Conservation (phyloP, 1,140 invertebrate genomes). For the Plutomurus gul region DNA sequence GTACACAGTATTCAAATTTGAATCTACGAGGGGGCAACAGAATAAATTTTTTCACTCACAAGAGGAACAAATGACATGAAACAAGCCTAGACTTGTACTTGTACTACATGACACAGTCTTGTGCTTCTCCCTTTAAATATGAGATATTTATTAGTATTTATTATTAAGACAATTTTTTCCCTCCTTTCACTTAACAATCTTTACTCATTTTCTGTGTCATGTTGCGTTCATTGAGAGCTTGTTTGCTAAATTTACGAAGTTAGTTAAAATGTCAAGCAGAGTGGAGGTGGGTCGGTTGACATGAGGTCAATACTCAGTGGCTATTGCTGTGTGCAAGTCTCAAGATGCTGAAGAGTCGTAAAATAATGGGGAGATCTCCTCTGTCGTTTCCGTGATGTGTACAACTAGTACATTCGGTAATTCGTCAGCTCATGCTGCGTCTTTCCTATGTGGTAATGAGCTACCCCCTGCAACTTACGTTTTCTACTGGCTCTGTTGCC, state of each 20-base stretch:
- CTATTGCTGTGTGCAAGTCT: background rate
- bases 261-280: slow-evolving; percentile 24
- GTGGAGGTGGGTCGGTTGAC: background rate
- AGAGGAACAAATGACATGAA: slow-evolving; percentile 9
- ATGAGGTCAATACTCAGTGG: slow-evolving; percentile 21
- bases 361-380: slow-evolving; percentile 1
- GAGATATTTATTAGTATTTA: slow-evolving; percentile 14
- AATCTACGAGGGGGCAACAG: slow-evolving; percentile 2
- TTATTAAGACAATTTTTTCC: slow-evolving; percentile 22
- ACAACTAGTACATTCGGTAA: slow-evolving; percentile 45
- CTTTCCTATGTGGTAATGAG: slow-evolving; percentile 51
- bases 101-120: background rate
- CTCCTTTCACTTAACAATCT: too few relatives aligned
- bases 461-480: slow-evolving; percentile 29
- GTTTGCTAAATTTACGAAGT: background rate
- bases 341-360: background rate
- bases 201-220: too few relatives aligned
- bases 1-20: background rate
- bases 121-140: background rate
- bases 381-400: slow-evolving; percentile 38
- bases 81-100: too few relatives aligned
- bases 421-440: slow-evolving; percentile 47
- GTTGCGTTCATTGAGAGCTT: too few relatives aligned
- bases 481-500: background rate
- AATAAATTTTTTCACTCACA: background rate